phyloP scores from a whole-genome alignment of 2,113 vertebrate species.

The Microtus montanus region DNA sequence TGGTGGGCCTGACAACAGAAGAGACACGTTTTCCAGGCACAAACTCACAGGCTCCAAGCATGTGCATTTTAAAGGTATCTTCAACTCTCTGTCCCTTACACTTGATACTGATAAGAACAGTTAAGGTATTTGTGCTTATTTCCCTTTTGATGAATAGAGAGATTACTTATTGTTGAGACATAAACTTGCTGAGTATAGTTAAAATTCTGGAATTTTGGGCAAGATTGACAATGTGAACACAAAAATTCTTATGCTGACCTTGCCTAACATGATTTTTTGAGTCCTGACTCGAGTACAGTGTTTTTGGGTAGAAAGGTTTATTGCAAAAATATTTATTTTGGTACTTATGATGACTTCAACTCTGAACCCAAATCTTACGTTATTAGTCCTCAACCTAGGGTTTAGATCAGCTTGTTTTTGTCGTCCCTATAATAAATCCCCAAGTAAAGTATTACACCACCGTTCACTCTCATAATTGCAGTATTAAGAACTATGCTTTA shows the following conservation, averaged over 20 bases:
- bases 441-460: neutral
- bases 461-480: neutral
- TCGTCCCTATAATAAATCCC: neutral
- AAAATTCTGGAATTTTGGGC: neutral
- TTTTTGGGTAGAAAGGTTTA: neutral
- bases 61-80: neutral
- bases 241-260: neutral
- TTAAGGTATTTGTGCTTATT: slow-evolving; percentile 17
- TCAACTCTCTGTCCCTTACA: neutral
- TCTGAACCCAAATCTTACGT: neutral
- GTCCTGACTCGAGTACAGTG: neutral
- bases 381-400: neutral
- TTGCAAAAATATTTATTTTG: neutral
- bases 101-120: neutral
- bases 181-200: slow-evolving; percentile 19
- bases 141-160: neutral
- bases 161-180: slow-evolving; percentile 19
- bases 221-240: neutral
- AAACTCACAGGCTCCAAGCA: neutral
- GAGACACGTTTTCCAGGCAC: neutral
- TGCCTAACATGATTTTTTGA: slow-evolving; percentile 12
- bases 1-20: neutral
- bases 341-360: neutral
- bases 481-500: slow-evolving; percentile 51
- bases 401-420: slow-evolving; percentile 6